Evolutionary conservation across 1,140 invertebrate genomes (phyloP).

Genomic region (Vanessa tameamea): DNA sequence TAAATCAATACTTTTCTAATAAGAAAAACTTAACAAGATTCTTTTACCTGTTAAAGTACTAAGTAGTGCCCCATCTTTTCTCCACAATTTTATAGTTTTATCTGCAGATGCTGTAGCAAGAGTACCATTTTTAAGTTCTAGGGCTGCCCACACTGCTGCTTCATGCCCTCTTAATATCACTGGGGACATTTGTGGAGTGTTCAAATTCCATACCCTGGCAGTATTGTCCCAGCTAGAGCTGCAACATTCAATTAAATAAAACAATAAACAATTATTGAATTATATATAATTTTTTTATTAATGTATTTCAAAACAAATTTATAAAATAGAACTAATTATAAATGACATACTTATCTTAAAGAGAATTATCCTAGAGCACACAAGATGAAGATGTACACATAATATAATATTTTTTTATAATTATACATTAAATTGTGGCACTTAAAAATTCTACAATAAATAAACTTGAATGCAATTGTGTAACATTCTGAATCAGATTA

Average conservation of each 20-base stretch:
- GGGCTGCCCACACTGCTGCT: slow-evolving; percentile 94
- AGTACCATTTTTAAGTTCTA: slow-evolving; percentile 82
- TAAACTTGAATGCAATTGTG: no score
- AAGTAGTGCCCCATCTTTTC: slow-evolving; percentile 80
- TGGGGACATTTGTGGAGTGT: slow-evolving; percentile 72
- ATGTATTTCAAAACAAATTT: no score
- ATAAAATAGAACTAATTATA: no score
- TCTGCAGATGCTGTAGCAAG: slow-evolving; percentile 95
- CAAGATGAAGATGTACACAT: no score
- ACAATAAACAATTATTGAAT: not conserved
- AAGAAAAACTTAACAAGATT: not conserved
- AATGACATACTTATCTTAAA: no score
- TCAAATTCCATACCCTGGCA: slow-evolving; percentile 89
- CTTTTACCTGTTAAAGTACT: slow-evolving; percentile 76
- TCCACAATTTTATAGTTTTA: slow-evolving; percentile 93
- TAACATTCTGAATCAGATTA: no score
- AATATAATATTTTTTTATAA: no score
- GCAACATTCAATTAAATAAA: slow-evolving; percentile 50
- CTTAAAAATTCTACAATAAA: no score
- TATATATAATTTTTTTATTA: no score
- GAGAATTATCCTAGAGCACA: no score
- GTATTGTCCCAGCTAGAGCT: slow-evolving; percentile 96
- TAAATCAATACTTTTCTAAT: not conserved
- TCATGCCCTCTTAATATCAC: slow-evolving; percentile 88
- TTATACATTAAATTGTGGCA: no score